These are phyloP conservation scores for Phaethon lepturus DNA, from an alignment of 2,113 vertebrate species.

Conservation along the genomic window DNA sequence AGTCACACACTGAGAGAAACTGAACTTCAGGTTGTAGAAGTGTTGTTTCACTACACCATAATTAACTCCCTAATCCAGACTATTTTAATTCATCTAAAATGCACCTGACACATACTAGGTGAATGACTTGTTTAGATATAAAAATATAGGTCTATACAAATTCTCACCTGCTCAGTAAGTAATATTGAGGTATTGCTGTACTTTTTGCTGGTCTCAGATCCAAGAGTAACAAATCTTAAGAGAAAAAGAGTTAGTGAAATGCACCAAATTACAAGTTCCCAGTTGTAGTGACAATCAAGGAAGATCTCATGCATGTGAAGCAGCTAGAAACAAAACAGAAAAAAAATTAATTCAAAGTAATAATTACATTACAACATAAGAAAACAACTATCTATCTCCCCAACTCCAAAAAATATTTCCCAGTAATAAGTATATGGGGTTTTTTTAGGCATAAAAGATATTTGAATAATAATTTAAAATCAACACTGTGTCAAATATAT, in stretches of 20 bases:
- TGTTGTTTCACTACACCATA: background rate
- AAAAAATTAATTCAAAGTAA: background rate
- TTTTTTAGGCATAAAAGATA: background rate
- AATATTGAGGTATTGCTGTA: constrained; percentile 99
- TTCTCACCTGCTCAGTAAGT: constrained; percentile 94
- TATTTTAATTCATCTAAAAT: background rate
- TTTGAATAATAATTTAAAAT: background rate
- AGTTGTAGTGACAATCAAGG: constrained; percentile 97
- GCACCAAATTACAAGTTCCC: constrained; percentile 97
- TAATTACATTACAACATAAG: background rate
- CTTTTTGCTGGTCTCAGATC: constrained; percentile 98
- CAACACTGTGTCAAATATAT: background rate
- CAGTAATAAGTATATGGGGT: background rate
- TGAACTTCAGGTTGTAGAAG: background rate
- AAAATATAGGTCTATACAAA: background rate
- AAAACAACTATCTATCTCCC: background rate
- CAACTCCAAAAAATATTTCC: background rate
- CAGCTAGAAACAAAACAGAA: constrained; percentile 73
- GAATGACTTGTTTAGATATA: background rate
- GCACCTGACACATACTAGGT: background rate
- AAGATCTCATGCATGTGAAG: constrained; percentile 96
- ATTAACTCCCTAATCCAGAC: background rate
- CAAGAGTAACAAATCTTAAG: constrained; percentile 95
- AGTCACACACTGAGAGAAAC: background rate
- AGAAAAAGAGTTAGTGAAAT: constrained; percentile 95